Evolutionary conservation across 2,797 vertebrate genomes (phyloP).

Genomic region (Oreonectes daqikongensis): DNA sequence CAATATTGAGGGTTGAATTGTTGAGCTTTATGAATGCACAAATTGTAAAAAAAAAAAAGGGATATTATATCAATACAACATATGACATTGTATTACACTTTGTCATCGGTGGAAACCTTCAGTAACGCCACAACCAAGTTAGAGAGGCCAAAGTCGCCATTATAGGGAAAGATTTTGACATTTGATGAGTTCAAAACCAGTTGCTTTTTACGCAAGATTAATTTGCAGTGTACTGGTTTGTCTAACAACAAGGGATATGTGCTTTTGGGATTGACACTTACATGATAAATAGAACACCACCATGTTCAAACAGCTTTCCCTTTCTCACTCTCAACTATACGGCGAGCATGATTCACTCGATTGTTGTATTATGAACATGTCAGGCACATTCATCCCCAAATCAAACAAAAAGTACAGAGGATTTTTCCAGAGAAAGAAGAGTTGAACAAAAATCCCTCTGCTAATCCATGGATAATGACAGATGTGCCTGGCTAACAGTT

Average conservation of each 20-base stretch:
- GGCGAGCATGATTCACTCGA: constrained; percentile 2
- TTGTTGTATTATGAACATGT: constrained; percentile 15
- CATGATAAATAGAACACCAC: neutral
- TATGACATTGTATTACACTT: neutral
- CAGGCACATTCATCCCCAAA: constrained; percentile 36
- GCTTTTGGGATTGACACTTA: neutral
- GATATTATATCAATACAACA: neutral
- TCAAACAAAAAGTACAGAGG: constrained; percentile 28
- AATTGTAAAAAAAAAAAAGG: neutral
- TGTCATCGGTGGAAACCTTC: neutral
- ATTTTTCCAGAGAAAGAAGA: constrained; percentile 44
- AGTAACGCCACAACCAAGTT: neutral
- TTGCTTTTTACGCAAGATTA: neutral
- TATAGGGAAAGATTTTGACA: neutral
- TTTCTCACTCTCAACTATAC: constrained; percentile 20
- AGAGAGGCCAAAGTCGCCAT: neutral
- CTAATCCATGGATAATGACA: constrained; percentile 60
- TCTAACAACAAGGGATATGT: constrained; percentile 1
- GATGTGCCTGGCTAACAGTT: constrained; percentile 40
- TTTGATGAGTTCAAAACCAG: neutral
- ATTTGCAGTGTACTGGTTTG: neutral
- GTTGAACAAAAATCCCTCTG: constrained; percentile 14
- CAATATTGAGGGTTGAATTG: neutral
- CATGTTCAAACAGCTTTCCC: neutral
- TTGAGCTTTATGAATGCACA: neutral